Evolutionary conservation across 2,113 vertebrate species (phyloP), one percentile per base, ranked within the genome.

Genomic region (Pyxicephalus adspersus): DNA sequence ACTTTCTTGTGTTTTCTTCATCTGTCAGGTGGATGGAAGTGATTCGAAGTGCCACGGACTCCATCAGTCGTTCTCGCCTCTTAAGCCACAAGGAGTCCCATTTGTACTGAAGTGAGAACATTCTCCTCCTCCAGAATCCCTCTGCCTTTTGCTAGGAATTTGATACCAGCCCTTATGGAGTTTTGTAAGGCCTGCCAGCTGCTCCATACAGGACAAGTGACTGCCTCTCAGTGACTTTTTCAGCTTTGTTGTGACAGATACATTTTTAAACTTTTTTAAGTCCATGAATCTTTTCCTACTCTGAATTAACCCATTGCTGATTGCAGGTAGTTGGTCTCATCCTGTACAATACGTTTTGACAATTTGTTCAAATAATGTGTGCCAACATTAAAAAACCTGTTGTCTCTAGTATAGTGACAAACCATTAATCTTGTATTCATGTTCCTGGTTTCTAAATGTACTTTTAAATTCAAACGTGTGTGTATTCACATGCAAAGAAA

Each of bases 11-110:
- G 38, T 45, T 45, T 45, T 45, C 38, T 45, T 6, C 38, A 45
- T 45, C 38, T 85, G 50, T 2, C 29, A 99, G 98, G 89, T 99
- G 98, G 98, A 99, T 99, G 97, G 96, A 98, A 86, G 98, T 99
- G 73, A 98, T 99, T 89, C 94, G 96, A 87, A 99, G 98, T 83
- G 97, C 96, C 83, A 99, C 98, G 77, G 92, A 92, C 85, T 94
- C 95, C 0, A 91, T 94, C 87, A 91, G 94, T 17, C 93, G 91
- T 19, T 83, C 92, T 50, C 94, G 89, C 34, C 81, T 91, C 71
- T 88, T 91, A 68, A 97, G 94, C 88, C 94, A 93, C 72, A 98
- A 95, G 86, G 96, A 98, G 84, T 87, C 93, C 34, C 94, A 93
- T 0, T 64, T 88, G 87, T 96, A 95, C 57, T 98, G 94, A 98